Conservation (phyloP, 2,797 vertebrate genomes). For the Borostomias antarcticus region DNA sequence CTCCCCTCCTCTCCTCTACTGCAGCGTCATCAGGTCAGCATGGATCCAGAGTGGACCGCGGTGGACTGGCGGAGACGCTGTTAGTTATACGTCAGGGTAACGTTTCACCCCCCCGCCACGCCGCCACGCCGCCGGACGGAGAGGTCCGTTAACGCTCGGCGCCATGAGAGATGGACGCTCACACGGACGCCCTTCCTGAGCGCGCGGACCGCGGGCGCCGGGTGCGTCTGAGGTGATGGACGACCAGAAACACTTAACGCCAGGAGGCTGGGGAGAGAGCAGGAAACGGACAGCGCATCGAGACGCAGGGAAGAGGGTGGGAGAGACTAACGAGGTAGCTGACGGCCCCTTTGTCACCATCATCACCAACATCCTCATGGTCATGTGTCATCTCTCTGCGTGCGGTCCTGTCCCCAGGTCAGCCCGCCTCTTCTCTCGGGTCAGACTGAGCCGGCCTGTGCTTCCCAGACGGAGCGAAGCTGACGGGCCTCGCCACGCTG, state of each 20-base stretch:
- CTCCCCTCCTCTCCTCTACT: not conserved
- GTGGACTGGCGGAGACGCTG: not conserved
- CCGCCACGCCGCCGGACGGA: too few species aligned
- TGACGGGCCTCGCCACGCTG: not conserved
- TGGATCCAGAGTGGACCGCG: conserved; percentile 18
- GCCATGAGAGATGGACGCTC: too few species aligned
- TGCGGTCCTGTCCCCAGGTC: not conserved
- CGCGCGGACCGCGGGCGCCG: too few species aligned
- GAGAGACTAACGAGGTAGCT: not conserved
- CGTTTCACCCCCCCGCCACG: conserved; percentile 8
- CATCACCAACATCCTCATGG: not conserved
- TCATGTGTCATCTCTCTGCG: not conserved
- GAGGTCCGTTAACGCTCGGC: too few species aligned
- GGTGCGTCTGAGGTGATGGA: not conserved
- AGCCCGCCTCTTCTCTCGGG: not conserved
- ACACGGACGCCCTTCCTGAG: too few species aligned
- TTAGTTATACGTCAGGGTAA: conserved; percentile 22
- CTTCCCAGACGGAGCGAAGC: not conserved
- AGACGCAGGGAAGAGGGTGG: not conserved
- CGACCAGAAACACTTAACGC: not conserved
- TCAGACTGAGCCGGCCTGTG: not conserved
- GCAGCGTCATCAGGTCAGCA: conserved; percentile 30
- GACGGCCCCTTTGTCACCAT: not conserved
- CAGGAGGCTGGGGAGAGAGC: not conserved
- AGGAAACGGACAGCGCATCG: not conserved